phyloP scores from a whole-genome alignment of 2,888 invertebrate genomes.

The Dasypolia templi region DNA sequence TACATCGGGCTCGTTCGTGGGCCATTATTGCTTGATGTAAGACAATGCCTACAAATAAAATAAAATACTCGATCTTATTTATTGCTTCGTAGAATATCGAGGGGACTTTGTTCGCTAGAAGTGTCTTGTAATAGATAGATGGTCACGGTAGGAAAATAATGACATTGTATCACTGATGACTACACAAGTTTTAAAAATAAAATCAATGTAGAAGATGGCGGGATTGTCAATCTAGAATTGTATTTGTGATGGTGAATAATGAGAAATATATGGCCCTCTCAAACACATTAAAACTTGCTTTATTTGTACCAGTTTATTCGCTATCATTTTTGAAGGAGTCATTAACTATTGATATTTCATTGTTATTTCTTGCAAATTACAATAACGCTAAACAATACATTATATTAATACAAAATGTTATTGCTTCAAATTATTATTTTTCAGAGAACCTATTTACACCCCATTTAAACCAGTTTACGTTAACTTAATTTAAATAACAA shows the following conservation, averaged over 20 bases:
- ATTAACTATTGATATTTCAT: background rate
- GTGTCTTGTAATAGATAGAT: conserved; percentile 64
- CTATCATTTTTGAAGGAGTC: background rate
- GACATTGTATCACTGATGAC: conserved; percentile 43
- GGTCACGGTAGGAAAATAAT: conserved; percentile 60
- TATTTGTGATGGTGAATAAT: conserved; percentile 15
- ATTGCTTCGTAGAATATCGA: conserved; percentile 74
- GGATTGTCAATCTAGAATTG: background rate
- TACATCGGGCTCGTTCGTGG: conserved; percentile 77
- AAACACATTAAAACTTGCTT: conserved; percentile 1
- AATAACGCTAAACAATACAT: too few species aligned
- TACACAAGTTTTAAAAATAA: conserved; percentile 21
- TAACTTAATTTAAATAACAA: too few species aligned
- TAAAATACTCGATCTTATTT: conserved; percentile 81
- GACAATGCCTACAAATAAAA: conserved; percentile 86
- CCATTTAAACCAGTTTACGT: too few species aligned
- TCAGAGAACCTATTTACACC: too few species aligned
- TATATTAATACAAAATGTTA: too few species aligned
- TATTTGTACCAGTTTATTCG: background rate
- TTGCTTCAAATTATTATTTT: too few species aligned
- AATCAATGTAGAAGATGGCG: conserved; percentile 15
- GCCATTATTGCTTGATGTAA: conserved; percentile 83
- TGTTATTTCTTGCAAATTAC: too few species aligned
- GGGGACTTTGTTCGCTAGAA: conserved; percentile 66
- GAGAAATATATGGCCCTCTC: background rate